These are phyloP conservation scores for Gulo gulo DNA, from an alignment of 2,113 vertebrate genomes.

Conservation along the genomic window DNA sequence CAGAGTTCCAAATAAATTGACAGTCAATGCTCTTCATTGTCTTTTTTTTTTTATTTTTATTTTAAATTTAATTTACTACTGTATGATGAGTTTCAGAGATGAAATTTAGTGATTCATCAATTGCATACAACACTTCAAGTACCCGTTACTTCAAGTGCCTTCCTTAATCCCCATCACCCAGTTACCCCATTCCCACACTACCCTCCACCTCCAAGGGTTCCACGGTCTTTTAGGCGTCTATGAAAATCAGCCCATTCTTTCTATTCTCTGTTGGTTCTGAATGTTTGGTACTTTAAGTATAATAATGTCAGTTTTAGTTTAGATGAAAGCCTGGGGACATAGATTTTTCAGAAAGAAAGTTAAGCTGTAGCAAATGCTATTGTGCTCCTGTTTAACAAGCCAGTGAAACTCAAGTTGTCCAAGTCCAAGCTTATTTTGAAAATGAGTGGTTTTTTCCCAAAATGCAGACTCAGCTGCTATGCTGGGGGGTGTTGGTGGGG, in stretches of 20 bases:
- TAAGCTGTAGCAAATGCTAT: not conserved
- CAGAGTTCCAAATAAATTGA: not conserved
- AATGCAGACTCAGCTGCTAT: conserved; percentile 54
- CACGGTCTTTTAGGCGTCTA: not conserved
- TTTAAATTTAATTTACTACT: not conserved
- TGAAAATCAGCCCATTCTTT: not conserved
- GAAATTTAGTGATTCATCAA: not conserved
- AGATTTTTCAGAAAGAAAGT: not conserved
- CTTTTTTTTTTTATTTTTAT: not conserved
- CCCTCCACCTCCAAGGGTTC: not conserved
- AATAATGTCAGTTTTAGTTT: not conserved
- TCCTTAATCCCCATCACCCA: not conserved
- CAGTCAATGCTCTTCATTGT: not conserved
- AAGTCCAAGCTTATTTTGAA: conserved; percentile 73
- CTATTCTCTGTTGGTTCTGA: not conserved
- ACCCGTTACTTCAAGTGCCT: not conserved
- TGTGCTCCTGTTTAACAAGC: not conserved
- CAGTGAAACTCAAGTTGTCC: conserved; percentile 53
- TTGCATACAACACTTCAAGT: not conserved
- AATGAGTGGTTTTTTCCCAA: conserved; percentile 35
- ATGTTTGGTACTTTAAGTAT: not conserved
- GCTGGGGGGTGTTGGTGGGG: not conserved
- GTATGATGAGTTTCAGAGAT: not conserved
- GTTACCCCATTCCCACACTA: too few species aligned
- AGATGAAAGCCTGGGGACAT: not conserved